Base-by-base conservation (phyloP, 2,888 invertebrate species). In the Bruchidius siliquastri region DNA sequence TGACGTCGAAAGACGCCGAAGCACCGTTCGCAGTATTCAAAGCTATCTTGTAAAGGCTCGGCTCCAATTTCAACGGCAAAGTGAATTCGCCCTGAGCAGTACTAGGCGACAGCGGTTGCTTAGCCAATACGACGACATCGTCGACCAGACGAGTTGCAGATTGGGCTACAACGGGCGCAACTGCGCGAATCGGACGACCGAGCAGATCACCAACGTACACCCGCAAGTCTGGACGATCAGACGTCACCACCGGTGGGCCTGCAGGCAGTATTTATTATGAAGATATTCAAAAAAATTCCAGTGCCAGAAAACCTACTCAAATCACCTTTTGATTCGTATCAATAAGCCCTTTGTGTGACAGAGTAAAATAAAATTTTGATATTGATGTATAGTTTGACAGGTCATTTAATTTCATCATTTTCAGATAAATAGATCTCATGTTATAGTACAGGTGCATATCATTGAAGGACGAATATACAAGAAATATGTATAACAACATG, bases 41-140 rank as follows among this genome's bases (percentile, higher is more conserved):
- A 0, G 92, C 92, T 8, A 96, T 90, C 80, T 92, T 92, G 88
- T 98, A 98, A 83, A 95, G 90, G 30, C 97, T 98, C 76, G 95
- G 92, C 21, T 93, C 91, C 20, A 96, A 77, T 72, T 94, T 94
- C 21, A 98, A 88, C 82, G 96, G 93, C 71, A 96, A 89, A 70
- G 92, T 90, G 85, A 91, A 97, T 71, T 93, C 89, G 0, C 92
- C 91, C 20, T 92, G 91, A 68, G 90, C 90, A 0, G 88, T 86
- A 0, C 88, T 85, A 71, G 87, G 87, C 0, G 85, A 85, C 0
- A 91, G 81, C 74, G 90, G 90, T 86, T 91, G 90, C 83, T 91
- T 91, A 77, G 91, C 93, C 0, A 95, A 87, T 0, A 95, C 92
- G 13, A 94, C 93, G 72, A 90, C 94, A 86, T 92, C 93, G 86